Percentiles rank a stretch among this genome's conserved stretches.
These are phyloP conservation scores for Solenopsis fugax DNA, from an alignment of 1,140 invertebrate genomes.

Conservation along the genomic window DNA sequence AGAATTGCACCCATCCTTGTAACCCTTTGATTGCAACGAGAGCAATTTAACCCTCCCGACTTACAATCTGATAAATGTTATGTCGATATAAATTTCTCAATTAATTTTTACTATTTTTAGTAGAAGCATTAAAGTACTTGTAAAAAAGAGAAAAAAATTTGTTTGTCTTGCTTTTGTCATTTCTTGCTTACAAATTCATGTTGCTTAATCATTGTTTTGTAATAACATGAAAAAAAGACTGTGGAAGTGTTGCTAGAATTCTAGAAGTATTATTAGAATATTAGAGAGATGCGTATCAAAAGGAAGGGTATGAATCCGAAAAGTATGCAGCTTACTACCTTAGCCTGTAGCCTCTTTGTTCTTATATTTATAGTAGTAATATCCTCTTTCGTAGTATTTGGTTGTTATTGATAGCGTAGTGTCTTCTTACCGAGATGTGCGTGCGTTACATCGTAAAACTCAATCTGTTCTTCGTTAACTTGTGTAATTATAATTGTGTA, in stretches of 20 bases:
- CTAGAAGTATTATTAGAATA: constrained; percentile 36
- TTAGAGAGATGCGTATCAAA: constrained; percentile 68
- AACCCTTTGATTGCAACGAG: constrained; percentile 21
- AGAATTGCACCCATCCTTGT: constrained; percentile 39
- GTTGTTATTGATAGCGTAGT: constrained; percentile 43
- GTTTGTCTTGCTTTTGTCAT: constrained; percentile 20
- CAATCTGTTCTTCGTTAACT: constrained; percentile 15
- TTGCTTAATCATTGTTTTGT: constrained; percentile 18
- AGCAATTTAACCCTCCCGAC: not conserved
- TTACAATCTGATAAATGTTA: constrained; percentile 19
- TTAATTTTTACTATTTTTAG: constrained; percentile 27
- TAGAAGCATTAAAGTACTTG: not conserved
- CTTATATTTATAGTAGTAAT: constrained; percentile 67
- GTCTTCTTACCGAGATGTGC: constrained; percentile 62
- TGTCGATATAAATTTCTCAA: constrained; percentile 21
- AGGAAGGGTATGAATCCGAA: constrained; percentile 70
- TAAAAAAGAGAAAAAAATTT: not conserved
- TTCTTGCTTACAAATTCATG: constrained; percentile 25
- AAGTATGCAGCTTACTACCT: constrained; percentile 84
- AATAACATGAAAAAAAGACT: not conserved
- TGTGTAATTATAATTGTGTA: constrained; percentile 32
- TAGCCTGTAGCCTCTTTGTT: constrained; percentile 85
- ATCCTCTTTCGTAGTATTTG: constrained; percentile 34
- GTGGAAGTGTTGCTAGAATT: constrained; percentile 1
- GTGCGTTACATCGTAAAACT: constrained; percentile 65